phyloP scores from a whole-genome alignment of 1,140 invertebrate genomes.

The Brachionus manjavacas region DNA sequence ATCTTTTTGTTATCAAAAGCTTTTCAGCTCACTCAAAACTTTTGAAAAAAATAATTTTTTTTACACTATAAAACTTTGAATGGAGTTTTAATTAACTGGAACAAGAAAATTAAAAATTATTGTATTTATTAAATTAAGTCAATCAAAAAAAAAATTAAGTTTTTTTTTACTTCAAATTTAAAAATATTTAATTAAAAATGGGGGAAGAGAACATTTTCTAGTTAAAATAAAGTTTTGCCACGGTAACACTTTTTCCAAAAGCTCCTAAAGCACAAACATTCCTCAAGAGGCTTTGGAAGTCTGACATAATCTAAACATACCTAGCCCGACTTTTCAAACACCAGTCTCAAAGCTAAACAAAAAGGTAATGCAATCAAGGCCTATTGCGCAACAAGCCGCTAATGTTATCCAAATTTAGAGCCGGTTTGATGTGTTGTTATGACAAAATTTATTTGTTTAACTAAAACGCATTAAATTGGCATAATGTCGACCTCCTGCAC shows the following conservation, averaged over 20 bases:
- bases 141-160: too few species aligned
- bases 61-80: too few species aligned
- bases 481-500: background rate
- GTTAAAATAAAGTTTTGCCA: background rate
- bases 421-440: background rate
- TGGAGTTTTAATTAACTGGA: too few species aligned
- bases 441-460: background rate
- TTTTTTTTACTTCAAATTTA: too few species aligned
- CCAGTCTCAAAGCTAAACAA: background rate
- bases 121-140: too few species aligned
- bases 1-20: too few species aligned
- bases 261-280: background rate
- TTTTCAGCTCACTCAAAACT: too few species aligned
- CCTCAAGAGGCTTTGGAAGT: background rate
- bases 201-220: too few species aligned
- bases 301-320: background rate
- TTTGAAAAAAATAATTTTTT: too few species aligned
- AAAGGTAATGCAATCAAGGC: background rate
- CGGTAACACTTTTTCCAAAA: background rate
- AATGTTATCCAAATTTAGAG: background rate
- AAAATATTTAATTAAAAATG: too few species aligned
- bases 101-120: too few species aligned
- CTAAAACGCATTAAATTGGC: background rate
- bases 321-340: background rate
- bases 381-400: too few species aligned